Conservation (phyloP, 2,888 invertebrate genomes). For the Rhagophthalmus giganteus region DNA sequence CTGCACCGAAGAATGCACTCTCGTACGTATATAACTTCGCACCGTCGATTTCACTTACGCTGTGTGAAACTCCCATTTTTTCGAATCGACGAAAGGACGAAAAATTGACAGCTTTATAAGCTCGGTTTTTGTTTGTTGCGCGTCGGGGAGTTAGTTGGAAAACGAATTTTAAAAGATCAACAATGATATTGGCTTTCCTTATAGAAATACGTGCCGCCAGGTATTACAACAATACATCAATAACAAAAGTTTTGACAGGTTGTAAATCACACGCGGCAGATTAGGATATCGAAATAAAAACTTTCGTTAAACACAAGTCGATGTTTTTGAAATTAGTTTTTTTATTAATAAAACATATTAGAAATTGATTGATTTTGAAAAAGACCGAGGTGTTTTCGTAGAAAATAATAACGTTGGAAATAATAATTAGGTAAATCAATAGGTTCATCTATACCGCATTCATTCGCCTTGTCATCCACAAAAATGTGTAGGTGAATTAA, state of each 20-base stretch:
- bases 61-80: conserved; percentile 22
- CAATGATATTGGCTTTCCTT: conserved; percentile 23
- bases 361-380: background rate
- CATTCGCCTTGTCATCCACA: no score
- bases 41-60: conserved; percentile 16
- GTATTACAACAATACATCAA: conserved; percentile 28
- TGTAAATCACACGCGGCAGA: conserved; percentile 23
- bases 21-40: conserved; percentile 15
- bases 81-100: conserved; percentile 9
- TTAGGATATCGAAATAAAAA: conserved; percentile 21
- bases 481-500: no score
- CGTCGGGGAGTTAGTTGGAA: conserved; percentile 15
- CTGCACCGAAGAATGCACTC: conserved; percentile 44
- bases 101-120: conserved; percentile 25
- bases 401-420: no score
- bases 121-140: conserved; percentile 16
- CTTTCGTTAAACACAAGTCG: conserved; percentile 9
- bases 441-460: no score
- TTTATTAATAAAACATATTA: background rate
- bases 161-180: conserved; percentile 28
- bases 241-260: conserved; percentile 30
- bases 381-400: no score
- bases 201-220: conserved; percentile 21
- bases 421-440: no score
- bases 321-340: conserved; percentile 11